Evolutionary conservation across 2,113 vertebrate genomes (phyloP).

Genomic region (Podarcis raffonei): DNA sequence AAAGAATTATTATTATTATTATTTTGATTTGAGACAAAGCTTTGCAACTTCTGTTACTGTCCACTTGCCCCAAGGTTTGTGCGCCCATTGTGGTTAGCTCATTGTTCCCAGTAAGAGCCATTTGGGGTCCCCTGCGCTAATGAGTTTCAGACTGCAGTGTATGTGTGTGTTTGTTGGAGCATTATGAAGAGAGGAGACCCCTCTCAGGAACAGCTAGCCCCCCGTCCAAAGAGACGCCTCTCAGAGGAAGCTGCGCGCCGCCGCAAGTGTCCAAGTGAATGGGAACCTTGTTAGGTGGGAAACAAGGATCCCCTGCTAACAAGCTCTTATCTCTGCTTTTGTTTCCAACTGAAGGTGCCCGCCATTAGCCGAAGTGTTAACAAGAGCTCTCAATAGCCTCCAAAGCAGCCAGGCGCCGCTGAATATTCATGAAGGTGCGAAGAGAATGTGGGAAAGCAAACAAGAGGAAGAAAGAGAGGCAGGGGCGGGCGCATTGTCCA

Average conservation of each 20-base stretch:
- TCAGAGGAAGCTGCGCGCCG: constrained; percentile 65
- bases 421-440: constrained; percentile 75
- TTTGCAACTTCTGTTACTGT: too few species aligned
- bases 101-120: not conserved
- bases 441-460: constrained; percentile 70
- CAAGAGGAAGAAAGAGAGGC: constrained; percentile 51
- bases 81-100: not conserved
- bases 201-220: constrained; percentile 41
- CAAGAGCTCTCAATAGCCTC: constrained; percentile 67
- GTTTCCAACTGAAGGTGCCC: constrained; percentile 68
- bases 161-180: not conserved
- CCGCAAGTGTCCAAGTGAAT: constrained; percentile 69
- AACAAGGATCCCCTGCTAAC: constrained; percentile 61
- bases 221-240: constrained; percentile 64
- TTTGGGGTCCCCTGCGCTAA: constrained; percentile 54
- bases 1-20: too few species aligned
- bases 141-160: constrained; percentile 63
- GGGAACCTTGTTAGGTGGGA: constrained; percentile 71
- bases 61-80: not conserved
- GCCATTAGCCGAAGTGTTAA: constrained; percentile 70
- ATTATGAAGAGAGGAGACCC: not conserved
- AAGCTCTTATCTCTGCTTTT: constrained; percentile 72
- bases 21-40: too few species aligned
- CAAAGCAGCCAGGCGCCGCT: constrained; percentile 58
- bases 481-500: constrained; percentile 53